These are phyloP conservation scores for Gallinago stenura DNA, from an alignment of 2,797 vertebrate genomes.

Conservation along the genomic window DNA sequence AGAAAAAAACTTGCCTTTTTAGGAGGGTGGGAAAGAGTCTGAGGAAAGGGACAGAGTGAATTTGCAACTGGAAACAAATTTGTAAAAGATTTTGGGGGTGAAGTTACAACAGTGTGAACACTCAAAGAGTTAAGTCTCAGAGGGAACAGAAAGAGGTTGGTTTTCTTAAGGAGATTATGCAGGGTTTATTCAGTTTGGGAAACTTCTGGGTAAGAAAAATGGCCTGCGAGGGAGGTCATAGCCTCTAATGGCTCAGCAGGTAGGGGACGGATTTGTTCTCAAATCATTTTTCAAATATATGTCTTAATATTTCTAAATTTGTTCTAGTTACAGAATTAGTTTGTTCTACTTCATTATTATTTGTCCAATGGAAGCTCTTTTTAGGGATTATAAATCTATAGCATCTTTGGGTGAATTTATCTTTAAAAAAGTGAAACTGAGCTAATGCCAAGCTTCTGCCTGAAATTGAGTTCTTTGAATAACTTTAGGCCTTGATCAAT, in stretches of 20 bases:
- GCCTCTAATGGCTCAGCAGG: not conserved
- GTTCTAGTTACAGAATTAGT: not conserved
- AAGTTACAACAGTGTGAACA: not conserved
- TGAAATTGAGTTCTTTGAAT: not conserved
- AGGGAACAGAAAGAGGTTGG: not conserved
- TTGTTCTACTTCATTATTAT: not conserved
- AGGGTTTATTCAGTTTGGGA: not conserved
- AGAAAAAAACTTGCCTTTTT: not conserved
- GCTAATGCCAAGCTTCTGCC: not conserved
- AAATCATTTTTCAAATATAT: not conserved
- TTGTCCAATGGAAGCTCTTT: not conserved
- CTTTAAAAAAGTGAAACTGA: not conserved
- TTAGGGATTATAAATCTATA: not conserved
- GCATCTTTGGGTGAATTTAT: not conserved
- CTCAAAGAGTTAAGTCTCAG: not conserved
- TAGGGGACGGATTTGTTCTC: not conserved
- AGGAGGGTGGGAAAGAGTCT: not conserved
- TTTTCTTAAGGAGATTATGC: not conserved
- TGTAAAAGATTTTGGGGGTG: not conserved
- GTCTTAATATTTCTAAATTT: not conserved
- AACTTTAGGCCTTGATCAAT: not conserved
- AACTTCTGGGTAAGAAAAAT: not conserved
- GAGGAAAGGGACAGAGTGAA: not conserved
- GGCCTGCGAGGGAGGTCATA: not conserved
- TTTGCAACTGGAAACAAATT: not conserved